Evolutionary conservation across 2,797 vertebrate species (phyloP).

Genomic region (Alfaro cultratus): DNA sequence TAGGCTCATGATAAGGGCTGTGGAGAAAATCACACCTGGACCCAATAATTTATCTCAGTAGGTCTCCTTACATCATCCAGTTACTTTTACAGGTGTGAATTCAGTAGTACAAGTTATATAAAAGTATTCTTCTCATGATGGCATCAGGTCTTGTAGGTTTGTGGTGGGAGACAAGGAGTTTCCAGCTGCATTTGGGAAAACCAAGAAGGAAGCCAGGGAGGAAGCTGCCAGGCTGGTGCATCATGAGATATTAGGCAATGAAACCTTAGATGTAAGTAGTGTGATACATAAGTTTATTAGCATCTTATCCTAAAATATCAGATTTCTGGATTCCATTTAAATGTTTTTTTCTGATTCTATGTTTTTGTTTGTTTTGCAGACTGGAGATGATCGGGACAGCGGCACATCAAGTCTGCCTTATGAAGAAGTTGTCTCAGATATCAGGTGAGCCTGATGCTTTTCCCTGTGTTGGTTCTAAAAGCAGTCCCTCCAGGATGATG

Average conservation of each 20-base stretch:
- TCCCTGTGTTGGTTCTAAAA: background rate
- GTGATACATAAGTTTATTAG: background rate
- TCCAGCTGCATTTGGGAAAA: conserved; percentile 58
- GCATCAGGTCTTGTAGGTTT: conserved; percentile 62
- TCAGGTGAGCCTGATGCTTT: conserved; percentile 36
- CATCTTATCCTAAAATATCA: background rate
- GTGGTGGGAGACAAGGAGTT: conserved; percentile 60
- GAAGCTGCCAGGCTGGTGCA: conserved; percentile 71
- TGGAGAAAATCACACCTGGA: conserved; percentile 34
- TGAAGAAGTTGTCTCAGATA: conserved; percentile 2
- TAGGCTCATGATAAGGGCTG: background rate
- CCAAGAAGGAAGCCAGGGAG: conserved; percentile 74
- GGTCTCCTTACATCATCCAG: conserved; percentile 15
- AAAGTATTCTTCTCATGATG: background rate
- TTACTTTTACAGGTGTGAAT: background rate
- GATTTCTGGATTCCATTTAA: background rate
- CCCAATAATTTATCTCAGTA: conserved; percentile 44
- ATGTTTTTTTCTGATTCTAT: background rate
- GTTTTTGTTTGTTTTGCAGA: conserved; percentile 55
- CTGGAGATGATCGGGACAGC: conserved; percentile 22
- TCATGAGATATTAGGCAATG: conserved; percentile 33
- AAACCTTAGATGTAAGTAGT: conserved; percentile 45
- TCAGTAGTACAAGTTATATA: background rate
- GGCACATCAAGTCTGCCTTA: conserved; percentile 3
- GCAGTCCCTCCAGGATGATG: no score